A percentile compares a stretch with the other conserved stretches of the same genome.
Evolutionary conservation across 1,140 invertebrate genomes (phyloP).

Genomic region (Lysiphlebus fabarum): DNA sequence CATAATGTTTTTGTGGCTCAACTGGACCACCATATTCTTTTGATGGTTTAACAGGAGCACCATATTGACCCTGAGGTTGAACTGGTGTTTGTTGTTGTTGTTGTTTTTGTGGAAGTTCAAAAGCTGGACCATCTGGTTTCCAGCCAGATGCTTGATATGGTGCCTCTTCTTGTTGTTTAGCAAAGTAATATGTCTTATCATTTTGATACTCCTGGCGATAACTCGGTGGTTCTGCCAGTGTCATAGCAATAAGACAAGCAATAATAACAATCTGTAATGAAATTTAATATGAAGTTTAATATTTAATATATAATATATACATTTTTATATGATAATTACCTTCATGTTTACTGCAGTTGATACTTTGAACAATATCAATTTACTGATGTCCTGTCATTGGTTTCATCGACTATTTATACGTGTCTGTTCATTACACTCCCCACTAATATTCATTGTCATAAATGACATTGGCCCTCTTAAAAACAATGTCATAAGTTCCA

Average conservation of each 20-base stretch:
- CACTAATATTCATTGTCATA: conserved; percentile 9
- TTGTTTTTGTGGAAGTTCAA: conserved; percentile 55
- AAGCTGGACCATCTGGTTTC: conserved; percentile 58
- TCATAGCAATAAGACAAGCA: conserved; percentile 34
- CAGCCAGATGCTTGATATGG: conserved; percentile 58
- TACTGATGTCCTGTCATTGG: conserved; percentile 50
- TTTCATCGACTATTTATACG: conserved; percentile 46
- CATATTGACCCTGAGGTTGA: conserved; percentile 26
- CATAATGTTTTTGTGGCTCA: conserved; percentile 28
- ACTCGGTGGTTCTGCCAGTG: conserved; percentile 42
- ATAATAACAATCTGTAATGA: conserved; percentile 40
- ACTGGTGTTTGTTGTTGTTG: conserved; percentile 25
- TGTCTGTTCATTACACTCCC: conserved; percentile 13
- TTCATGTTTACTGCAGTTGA: conserved; percentile 43
- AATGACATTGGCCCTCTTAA: conserved; percentile 54
- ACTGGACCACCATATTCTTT: conserved; percentile 32
- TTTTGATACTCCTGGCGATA: conserved; percentile 36
- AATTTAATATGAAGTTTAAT: conserved; percentile 9
- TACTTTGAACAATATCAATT: conserved; percentile 30
- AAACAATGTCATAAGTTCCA: conserved; percentile 41
- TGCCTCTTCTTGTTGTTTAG: conserved; percentile 41
- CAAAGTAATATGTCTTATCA: conserved; percentile 42
- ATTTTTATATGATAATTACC: conserved; percentile 36
- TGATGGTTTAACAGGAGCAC: conserved; percentile 27
- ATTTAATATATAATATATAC: background rate